Evolutionary conservation across 1,140 invertebrate genomes (phyloP).

Genomic region (Cotesia vestalis): DNA sequence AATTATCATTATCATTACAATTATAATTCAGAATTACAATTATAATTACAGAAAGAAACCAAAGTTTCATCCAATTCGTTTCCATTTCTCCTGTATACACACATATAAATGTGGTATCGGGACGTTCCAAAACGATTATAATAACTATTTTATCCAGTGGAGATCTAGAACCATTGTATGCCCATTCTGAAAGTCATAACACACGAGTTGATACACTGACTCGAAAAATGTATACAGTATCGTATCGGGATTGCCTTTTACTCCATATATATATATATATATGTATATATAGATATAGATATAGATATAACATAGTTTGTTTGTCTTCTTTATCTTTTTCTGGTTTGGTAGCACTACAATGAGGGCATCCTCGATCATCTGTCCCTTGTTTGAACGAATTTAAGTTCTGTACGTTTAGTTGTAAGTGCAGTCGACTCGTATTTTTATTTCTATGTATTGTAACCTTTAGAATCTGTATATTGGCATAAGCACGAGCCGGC

Average conservation of each 20-base stretch:
- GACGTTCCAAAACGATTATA: constrained; percentile 62
- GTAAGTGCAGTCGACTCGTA: no score
- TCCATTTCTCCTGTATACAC: no score
- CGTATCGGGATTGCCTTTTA: constrained; percentile 36
- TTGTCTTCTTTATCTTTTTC: no score
- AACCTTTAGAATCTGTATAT: neutral
- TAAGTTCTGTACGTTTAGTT: constrained; percentile 42
- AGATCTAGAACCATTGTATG: constrained; percentile 65
- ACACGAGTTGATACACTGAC: constrained; percentile 54
- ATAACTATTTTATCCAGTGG: constrained; percentile 67
- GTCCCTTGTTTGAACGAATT: constrained; percentile 46
- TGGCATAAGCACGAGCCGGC: constrained; percentile 26
- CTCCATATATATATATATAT: neutral
- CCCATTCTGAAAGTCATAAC: constrained; percentile 67
- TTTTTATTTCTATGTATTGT: no score
- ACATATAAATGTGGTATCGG: constrained; percentile 1
- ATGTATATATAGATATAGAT: neutral
- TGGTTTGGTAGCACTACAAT: constrained; percentile 16
- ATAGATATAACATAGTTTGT: no score
- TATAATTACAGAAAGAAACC: no score
- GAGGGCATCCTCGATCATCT: constrained; percentile 33
- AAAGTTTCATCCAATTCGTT: no score
- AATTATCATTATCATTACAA: no score
- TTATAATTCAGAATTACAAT: no score
- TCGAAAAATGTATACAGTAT: constrained; percentile 51